Conservation (phyloP, 2,113 vertebrate species). For the Mobula birostris region DNA sequence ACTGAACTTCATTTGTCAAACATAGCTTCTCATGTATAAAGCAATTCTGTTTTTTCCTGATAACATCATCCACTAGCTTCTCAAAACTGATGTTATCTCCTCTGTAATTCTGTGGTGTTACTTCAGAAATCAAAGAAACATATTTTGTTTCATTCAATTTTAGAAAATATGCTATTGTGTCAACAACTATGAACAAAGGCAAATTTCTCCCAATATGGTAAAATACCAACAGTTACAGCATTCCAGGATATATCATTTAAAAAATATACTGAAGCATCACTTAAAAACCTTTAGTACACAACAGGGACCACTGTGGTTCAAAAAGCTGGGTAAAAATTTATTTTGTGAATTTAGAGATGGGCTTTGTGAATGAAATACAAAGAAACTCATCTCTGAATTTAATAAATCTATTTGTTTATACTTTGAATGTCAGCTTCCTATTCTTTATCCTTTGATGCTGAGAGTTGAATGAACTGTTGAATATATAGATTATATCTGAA, state of each 20-base stretch:
- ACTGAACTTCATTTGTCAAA: background rate
- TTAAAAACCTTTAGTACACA: too few species aligned
- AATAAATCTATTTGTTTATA: background rate
- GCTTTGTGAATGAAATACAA: background rate
- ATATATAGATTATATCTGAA: background rate
- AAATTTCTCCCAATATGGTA: too few species aligned
- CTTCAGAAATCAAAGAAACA: background rate
- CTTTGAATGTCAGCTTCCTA: background rate
- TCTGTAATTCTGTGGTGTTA: too few species aligned
- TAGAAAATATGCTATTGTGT: background rate
- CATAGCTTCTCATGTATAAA: background rate
- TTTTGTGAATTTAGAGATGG: too few species aligned
- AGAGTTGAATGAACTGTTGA: background rate
- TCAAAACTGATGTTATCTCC: background rate
- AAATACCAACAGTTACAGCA: too few species aligned
- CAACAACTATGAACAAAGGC: background rate
- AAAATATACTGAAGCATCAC: too few species aligned
- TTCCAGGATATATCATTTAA: too few species aligned
- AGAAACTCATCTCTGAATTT: background rate
- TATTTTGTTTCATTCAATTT: background rate
- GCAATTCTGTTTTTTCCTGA: background rate
- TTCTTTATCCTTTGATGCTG: background rate
- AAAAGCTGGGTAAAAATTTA: too few species aligned
- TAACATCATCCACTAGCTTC: background rate
- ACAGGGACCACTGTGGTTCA: too few species aligned